phyloP scores from a whole-genome alignment of 2,797 vertebrate genomes.

The Coregonus suidteri region DNA sequence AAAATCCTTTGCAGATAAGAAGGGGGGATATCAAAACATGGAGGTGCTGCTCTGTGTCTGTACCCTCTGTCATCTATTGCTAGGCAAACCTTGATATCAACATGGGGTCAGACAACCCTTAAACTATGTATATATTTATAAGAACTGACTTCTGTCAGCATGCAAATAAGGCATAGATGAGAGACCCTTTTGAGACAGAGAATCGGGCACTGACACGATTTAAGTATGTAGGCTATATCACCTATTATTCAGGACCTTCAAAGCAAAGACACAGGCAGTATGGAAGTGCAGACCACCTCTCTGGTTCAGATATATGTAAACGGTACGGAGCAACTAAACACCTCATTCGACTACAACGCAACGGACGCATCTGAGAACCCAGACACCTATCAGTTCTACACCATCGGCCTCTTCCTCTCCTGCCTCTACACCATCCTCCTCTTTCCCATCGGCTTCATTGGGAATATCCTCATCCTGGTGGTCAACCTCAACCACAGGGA shows the following conservation, averaged over 20 bases:
- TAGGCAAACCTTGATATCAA: slow-evolving; percentile 49
- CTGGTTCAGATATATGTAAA: slow-evolving; percentile 76
- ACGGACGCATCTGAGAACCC: slow-evolving; percentile 59
- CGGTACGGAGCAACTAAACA: slow-evolving; percentile 73
- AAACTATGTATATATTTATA: slow-evolving; percentile 24
- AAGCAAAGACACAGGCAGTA: slow-evolving; percentile 63
- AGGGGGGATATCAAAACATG: slow-evolving; percentile 55
- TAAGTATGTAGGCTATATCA: slow-evolving; percentile 70
- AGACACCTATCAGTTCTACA: slow-evolving; percentile 82
- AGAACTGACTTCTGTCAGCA: slow-evolving; percentile 55
- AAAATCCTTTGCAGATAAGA: slow-evolving; percentile 49
- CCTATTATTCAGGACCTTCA: slow-evolving; percentile 53
- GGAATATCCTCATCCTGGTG: slow-evolving; percentile 94
- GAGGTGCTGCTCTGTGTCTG: slow-evolving; percentile 49
- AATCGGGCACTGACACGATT: slow-evolving; percentile 51
- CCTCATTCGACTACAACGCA: slow-evolving; percentile 73
- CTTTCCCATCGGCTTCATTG: slow-evolving; percentile 95
- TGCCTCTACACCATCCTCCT: slow-evolving; percentile 95
- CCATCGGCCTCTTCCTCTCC: slow-evolving; percentile 90
- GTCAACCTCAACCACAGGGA: slow-evolving; percentile 94
- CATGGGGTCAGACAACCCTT: slow-evolving; percentile 54
- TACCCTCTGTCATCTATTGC: slow-evolving; percentile 31
- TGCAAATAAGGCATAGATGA: slow-evolving; percentile 66
- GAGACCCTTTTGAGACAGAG: slow-evolving; percentile 42
- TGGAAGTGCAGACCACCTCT: slow-evolving; percentile 79